phyloP scores from a whole-genome alignment of 2,113 vertebrate species.

The Otus sunia region DNA sequence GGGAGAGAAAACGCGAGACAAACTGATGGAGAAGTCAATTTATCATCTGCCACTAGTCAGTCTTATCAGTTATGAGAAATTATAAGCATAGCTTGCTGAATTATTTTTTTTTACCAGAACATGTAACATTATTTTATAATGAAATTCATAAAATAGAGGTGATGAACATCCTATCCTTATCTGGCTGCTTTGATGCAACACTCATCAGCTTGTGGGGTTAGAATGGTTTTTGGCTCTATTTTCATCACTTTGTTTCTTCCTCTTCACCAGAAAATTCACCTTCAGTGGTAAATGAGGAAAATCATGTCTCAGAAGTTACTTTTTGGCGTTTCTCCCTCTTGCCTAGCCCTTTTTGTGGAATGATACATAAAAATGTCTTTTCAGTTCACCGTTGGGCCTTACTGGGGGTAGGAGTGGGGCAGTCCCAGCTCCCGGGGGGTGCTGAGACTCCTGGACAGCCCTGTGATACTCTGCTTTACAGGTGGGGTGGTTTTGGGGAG shows the following conservation, averaged over 20 bases:
- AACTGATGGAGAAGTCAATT: neutral
- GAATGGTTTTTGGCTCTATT: neutral
- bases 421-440: neutral
- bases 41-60: neutral
- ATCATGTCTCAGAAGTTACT: neutral
- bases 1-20: neutral
- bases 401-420: neutral
- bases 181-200: neutral
- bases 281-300: neutral
- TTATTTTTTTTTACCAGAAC: neutral
- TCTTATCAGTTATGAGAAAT: conserved; percentile 16
- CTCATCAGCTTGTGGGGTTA: neutral
- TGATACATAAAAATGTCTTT: neutral
- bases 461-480: neutral
- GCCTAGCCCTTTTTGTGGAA: neutral
- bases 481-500: neutral
- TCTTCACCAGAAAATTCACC: neutral
- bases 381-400: neutral
- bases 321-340: neutral
- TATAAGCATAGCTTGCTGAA: neutral
- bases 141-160: neutral
- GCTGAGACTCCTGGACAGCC: neutral
- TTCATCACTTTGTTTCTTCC: neutral
- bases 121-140: neutral
- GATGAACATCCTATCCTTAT: neutral